These are phyloP conservation scores for Phodopus roborovskii DNA, from an alignment of 2,113 vertebrate genomes.

Conservation along the genomic window DNA sequence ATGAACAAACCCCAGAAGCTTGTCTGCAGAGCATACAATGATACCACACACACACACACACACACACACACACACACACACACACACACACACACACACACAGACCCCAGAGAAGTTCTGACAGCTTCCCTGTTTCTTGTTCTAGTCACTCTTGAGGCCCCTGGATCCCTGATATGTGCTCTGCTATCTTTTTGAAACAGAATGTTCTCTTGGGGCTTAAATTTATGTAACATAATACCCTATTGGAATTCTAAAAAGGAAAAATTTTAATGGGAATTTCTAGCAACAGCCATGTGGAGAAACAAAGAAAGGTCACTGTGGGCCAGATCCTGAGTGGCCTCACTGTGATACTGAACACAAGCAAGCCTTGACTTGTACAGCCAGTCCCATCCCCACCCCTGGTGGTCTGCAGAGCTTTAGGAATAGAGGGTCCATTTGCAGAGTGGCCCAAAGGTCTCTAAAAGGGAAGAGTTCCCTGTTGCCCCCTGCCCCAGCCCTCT, in stretches of 20 bases:
- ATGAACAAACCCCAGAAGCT: background rate
- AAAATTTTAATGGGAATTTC: background rate
- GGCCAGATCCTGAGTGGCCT: background rate
- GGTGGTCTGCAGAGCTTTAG: background rate
- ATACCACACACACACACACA: background rate
- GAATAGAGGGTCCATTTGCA: background rate
- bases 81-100: background rate
- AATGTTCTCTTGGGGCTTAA: slow-evolving; percentile 56
- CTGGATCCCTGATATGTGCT: slow-evolving; percentile 9
- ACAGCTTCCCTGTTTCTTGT: slow-evolving; percentile 4
- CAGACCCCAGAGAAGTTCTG: too few species aligned
- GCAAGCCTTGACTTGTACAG: background rate
- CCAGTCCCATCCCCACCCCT: background rate
- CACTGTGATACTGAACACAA: background rate
- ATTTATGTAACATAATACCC: slow-evolving; percentile 40
- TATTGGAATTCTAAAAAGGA: background rate
- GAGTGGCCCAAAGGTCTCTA: too few species aligned
- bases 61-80: background rate
- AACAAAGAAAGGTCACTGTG: background rate
- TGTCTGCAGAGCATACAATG: fast-evolving
- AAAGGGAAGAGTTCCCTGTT: background rate
- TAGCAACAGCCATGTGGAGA: slow-evolving; percentile 15
- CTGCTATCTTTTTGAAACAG: slow-evolving; percentile 42
- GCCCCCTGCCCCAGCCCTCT: background rate
- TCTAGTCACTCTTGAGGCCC: background rate